Conservation (phyloP, 2,888 invertebrate genomes). For the Acronicta leporina region DNA sequence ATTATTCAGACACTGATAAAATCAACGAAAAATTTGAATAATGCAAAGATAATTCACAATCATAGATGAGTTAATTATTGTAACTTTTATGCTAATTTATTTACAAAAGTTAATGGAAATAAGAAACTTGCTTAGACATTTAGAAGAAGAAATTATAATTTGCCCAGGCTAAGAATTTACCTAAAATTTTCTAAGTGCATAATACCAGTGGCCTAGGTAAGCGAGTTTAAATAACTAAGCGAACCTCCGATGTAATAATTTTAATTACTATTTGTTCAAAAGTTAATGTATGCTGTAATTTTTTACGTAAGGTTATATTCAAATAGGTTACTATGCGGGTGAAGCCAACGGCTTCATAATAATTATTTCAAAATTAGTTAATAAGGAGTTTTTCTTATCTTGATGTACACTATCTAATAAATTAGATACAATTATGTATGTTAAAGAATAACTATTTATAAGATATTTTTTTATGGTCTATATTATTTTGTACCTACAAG, state of each 20-base stretch:
- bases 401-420: no score
- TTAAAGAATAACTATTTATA: no score
- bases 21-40: neutral
- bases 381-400: neutral
- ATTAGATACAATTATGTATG: no score
- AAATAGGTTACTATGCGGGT: neutral
- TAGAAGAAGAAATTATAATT: no score
- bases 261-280: neutral
- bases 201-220: no score
- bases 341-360: neutral
- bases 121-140: no score
- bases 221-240: no score
- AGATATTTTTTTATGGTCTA: no score
- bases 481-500: no score
- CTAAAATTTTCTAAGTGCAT: no score
- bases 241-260: neutral
- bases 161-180: no score
- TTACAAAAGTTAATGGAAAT: neutral
- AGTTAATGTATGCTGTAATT: neutral
- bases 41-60: neutral
- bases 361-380: neutral
- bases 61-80: neutral
- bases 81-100: neutral
- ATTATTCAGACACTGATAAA: neutral
- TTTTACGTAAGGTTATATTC: neutral